Percentiles rank a stretch among this genome's conserved stretches.
Evolutionary conservation across 2,797 vertebrate genomes (phyloP).

Genomic region (Lophotriccus pileatus): DNA sequence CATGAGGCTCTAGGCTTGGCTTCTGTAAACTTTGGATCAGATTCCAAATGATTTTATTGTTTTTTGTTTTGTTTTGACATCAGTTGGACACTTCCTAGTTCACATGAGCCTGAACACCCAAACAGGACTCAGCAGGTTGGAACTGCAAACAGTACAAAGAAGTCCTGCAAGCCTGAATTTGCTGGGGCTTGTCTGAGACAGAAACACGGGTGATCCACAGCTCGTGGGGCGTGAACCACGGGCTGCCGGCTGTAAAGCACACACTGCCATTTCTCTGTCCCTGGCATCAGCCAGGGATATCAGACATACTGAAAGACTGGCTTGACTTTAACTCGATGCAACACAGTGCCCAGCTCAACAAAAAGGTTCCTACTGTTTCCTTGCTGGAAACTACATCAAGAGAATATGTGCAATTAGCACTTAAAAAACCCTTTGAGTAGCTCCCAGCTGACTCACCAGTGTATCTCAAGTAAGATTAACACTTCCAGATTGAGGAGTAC

Average conservation of each 20-base stretch:
- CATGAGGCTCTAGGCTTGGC: neutral
- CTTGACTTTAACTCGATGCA: neutral
- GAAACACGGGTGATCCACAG: slow-evolving; percentile 1
- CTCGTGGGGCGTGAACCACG: neutral
- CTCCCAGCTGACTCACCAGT: neutral
- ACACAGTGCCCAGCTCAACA: neutral
- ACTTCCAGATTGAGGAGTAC: neutral
- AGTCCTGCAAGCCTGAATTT: slow-evolving; percentile 20
- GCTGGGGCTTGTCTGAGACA: slow-evolving; percentile 22
- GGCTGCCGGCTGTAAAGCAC: neutral
- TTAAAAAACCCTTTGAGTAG: neutral
- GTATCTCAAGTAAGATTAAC: neutral
- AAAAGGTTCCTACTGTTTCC: neutral
- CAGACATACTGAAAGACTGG: neutral
- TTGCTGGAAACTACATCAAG: neutral
- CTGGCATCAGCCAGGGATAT: neutral
- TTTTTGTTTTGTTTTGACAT: slow-evolving; percentile 7
- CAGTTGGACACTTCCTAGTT: slow-evolving; percentile 19
- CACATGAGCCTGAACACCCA: neutral
- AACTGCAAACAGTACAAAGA: neutral
- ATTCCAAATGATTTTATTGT: neutral
- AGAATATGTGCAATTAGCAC: neutral
- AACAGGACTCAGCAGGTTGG: neutral
- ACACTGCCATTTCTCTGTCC: neutral
- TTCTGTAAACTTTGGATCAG: neutral